Evolutionary conservation across 2,797 vertebrate genomes (phyloP).

Genomic region (Acanthiza pusilla): DNA sequence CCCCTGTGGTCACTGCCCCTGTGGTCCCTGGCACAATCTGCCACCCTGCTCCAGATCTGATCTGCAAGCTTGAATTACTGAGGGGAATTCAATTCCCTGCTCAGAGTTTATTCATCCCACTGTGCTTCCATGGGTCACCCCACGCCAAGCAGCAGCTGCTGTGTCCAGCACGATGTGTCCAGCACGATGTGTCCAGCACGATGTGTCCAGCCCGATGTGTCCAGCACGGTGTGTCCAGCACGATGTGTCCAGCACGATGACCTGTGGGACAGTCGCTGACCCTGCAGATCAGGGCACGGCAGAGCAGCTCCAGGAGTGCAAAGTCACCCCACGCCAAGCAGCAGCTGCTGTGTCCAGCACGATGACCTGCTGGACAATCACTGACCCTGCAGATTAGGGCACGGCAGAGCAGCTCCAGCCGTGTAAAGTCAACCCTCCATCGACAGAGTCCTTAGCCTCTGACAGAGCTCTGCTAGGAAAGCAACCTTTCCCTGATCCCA

Average conservation of each 20-base stretch:
- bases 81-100: not conserved
- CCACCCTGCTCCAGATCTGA: not conserved
- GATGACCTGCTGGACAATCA: no score
- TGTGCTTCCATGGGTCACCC: no score
- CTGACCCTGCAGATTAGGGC: not conserved
- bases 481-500: not conserved
- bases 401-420: not conserved
- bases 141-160: not conserved
- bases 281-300: not conserved
- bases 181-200: not conserved
- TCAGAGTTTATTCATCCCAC: no score
- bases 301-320: not conserved
- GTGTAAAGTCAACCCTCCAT: not conserved
- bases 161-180: not conserved
- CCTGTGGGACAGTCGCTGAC: no score
- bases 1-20: not conserved
- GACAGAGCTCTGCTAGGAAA: not conserved
- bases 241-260: not conserved
- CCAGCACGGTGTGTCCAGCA: no score
- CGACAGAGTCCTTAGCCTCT: not conserved
- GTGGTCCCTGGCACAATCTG: no score
- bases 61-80: rapidly evolving
- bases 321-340: not conserved
- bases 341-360: not conserved
- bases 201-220: no score